phyloP scores from a whole-genome alignment of 2,888 invertebrate species.

The Phaedon cochleariae region DNA sequence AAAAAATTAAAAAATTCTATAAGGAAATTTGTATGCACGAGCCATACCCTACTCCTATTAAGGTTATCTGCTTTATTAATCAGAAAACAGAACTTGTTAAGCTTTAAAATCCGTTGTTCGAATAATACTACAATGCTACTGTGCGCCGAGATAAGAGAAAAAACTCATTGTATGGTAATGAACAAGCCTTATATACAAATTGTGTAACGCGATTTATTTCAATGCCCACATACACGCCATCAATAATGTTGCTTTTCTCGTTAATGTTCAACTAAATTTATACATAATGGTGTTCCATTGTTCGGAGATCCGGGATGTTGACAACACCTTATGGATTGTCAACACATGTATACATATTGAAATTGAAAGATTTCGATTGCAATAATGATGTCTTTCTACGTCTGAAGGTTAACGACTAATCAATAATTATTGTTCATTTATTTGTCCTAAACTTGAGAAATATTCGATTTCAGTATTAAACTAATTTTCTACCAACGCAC shows the following conservation, averaged over 20 bases:
- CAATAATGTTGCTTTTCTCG: constrained; percentile 37
- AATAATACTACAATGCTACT: constrained; percentile 29
- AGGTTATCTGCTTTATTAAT: constrained; percentile 34
- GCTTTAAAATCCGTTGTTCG: constrained; percentile 19
- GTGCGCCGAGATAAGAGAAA: constrained; percentile 29
- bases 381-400: background rate
- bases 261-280: constrained; percentile 37
- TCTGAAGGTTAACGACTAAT: background rate
- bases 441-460: too few relatives aligned
- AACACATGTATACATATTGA: background rate
- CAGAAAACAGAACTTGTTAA: constrained; percentile 23
- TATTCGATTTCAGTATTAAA: too few relatives aligned
- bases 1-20: constrained; percentile 20
- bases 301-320: constrained; percentile 29
- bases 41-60: constrained; percentile 31
- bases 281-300: constrained; percentile 36
- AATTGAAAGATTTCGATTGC: background rate
- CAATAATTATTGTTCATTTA: too few relatives aligned
- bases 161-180: constrained; percentile 45
- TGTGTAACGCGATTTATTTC: constrained; percentile 45
- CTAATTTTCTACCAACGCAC: too few relatives aligned
- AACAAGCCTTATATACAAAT: constrained; percentile 42
- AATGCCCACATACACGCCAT: constrained; percentile 37
- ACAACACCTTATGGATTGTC: background rate
- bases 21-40: constrained; percentile 21